Base-by-base conservation (phyloP, 1,140 invertebrate species). In the Palaemon carinicauda region DNA sequence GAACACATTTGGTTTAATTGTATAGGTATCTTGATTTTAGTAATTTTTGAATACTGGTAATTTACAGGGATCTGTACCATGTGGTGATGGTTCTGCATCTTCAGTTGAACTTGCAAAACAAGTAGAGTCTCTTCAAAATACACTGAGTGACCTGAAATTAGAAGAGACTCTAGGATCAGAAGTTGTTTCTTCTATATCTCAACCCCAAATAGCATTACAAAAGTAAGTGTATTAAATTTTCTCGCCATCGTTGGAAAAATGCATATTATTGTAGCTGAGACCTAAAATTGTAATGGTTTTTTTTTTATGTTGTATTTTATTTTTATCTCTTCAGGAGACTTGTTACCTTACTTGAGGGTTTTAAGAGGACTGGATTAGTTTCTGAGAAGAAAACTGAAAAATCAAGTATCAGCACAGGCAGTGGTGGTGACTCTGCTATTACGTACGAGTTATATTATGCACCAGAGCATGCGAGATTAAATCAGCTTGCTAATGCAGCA, bases 401-500 rank as follows among this genome's bases (percentile, higher is more conserved):
- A 31, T 31, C 19, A 17, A 56, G 50, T 29, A 27, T 83, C 90
- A 27, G 90, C 54, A 33, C 33, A 81, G 69, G 53, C 54, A 74
- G 88, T 89, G 52, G 88, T 86, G 83, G 33, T 21, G 52, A 80
- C 52, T 31, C 33, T 53, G 90, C 91, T 89, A 92, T 94, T 27
- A 92, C 92, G 1, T 95, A 94, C 91, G 93, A 95, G 90, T 91
- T 95, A 19, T 93, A 92, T 78, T 93, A 94, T 89, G 92, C 92
- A 88, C 94, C 94, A 33, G 94, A 94, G 89, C 93, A 94, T 54
- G 92, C 93, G 17, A 94, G 95, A 90, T 92, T 96, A n/a, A 93
- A 93, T 12, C 94, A 95, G 88, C 94, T 94, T 19, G 94, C 95
- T 7, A 93, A 94, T 89, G 93, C 96, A 87, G 93, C 95, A 15